Conservation (phyloP, 2,888 invertebrate species). For the Cataglyphis cursor region DNA sequence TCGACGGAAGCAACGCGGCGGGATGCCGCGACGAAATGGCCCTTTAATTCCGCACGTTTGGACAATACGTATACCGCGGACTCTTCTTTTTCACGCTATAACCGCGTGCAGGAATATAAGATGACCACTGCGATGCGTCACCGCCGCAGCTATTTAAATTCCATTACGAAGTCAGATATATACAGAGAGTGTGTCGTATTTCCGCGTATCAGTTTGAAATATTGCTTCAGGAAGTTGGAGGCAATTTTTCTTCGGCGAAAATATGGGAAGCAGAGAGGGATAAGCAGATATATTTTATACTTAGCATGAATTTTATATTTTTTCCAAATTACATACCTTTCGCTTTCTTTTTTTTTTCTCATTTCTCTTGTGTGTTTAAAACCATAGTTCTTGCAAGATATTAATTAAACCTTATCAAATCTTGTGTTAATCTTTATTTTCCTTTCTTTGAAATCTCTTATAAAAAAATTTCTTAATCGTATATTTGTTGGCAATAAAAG, state of each 20-base stretch:
- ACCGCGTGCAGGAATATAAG: constrained; percentile 22
- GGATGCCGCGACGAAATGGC: constrained; percentile 48
- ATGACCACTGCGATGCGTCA: constrained; percentile 31
- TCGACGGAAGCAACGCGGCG: constrained; percentile 44
- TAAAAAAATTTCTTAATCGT: not conserved
- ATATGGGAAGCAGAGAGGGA: not conserved
- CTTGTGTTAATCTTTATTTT: not conserved
- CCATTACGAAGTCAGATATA: constrained; percentile 33
- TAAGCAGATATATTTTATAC: not conserved
- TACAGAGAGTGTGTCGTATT: not conserved
- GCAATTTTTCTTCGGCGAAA: not conserved
- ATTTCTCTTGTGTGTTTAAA: not conserved
- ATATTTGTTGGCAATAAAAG: not conserved
- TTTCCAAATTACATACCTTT: not conserved
- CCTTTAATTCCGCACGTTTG: constrained; percentile 63
- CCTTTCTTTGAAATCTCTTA: not conserved
- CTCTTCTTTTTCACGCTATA: constrained; percentile 29
- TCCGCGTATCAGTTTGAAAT: not conserved
- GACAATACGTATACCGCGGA: constrained; percentile 38
- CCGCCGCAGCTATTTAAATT: constrained; percentile 27
- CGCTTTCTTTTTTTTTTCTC: not conserved
- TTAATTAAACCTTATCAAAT: not conserved
- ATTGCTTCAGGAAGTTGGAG: not conserved
- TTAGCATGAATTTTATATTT: not conserved
- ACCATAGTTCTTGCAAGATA: not conserved